These are phyloP conservation scores for Steatocranus sp. DNA, from an alignment of 2,797 vertebrate species.

Conservation along the genomic window DNA sequence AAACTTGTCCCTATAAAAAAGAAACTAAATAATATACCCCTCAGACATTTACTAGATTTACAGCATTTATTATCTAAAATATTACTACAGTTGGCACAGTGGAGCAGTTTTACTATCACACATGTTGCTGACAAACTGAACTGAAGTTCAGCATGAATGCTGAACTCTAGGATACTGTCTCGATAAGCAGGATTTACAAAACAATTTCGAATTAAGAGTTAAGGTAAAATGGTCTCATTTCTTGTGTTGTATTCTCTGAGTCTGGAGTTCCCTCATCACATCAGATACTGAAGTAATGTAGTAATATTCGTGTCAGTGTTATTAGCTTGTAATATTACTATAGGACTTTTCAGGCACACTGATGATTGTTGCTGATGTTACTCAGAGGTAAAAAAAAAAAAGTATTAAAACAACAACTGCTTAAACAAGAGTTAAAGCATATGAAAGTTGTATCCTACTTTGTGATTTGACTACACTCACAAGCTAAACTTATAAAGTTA, in stretches of 20 bases:
- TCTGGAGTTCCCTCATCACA: background rate
- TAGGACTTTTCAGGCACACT: background rate
- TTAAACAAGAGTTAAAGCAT: background rate
- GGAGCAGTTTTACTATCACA: background rate
- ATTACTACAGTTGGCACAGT: background rate
- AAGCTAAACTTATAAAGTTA: background rate
- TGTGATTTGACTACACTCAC: background rate
- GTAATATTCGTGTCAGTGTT: background rate
- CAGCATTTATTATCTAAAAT: background rate
- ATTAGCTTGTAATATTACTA: background rate
- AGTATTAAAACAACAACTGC: background rate
- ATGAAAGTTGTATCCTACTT: background rate
- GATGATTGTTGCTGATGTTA: background rate
- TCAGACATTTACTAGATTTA: background rate
- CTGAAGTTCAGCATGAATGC: background rate
- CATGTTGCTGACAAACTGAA: background rate
- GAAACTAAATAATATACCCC: background rate
- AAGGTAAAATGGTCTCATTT: background rate
- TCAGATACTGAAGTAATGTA: background rate
- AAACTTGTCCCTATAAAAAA: background rate
- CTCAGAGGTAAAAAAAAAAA: fast-evolving
- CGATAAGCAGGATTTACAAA: background rate
- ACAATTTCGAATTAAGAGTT: background rate
- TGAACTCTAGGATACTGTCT: background rate
- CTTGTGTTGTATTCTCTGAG: background rate